Conservation (phyloP, 2,888 invertebrate genomes). For the Steinernema hermaphroditum region DNA sequence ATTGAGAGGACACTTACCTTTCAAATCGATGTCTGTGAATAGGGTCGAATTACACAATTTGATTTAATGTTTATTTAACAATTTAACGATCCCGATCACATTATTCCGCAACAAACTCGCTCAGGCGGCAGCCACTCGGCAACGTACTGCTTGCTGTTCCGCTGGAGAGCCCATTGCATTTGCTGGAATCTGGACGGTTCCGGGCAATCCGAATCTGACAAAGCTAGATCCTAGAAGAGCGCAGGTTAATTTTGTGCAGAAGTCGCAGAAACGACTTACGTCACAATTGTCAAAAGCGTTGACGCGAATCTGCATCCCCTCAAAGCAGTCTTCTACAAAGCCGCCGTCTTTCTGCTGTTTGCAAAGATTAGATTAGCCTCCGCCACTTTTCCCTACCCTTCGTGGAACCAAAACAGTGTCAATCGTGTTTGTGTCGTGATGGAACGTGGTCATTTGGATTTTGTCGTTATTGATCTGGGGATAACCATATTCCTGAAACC, state of each 20-base stretch:
- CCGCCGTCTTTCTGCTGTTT: slow-evolving; percentile 33
- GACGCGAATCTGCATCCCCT: slow-evolving; percentile 60
- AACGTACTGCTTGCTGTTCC: slow-evolving; percentile 43
- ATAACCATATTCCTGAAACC: slow-evolving; percentile 50
- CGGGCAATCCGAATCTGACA: slow-evolving; percentile 56
- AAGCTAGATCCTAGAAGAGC: slow-evolving; percentile 51
- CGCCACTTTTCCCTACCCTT: background rate
- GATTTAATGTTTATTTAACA: slow-evolving; percentile 15
- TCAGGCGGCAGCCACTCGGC: slow-evolving; percentile 53
- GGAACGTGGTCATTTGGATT: slow-evolving; percentile 47
- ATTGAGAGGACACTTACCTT: no score
- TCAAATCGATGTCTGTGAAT: no score
- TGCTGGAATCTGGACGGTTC: slow-evolving; percentile 55
- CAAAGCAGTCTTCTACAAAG: slow-evolving; percentile 54
- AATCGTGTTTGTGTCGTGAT: slow-evolving; percentile 39
- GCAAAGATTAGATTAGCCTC: background rate
- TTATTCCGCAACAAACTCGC: slow-evolving; percentile 56
- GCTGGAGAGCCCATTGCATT: slow-evolving; percentile 54
- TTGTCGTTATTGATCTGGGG: slow-evolving; percentile 49
- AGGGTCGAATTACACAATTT: no score
- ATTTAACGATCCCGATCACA: slow-evolving; percentile 36
- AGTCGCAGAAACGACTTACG: slow-evolving; percentile 40
- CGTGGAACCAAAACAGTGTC: slow-evolving; percentile 31
- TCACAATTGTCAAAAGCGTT: slow-evolving; percentile 60
- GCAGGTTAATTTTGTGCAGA: background rate